Evolutionary conservation across 2,113 vertebrate genomes (phyloP).

Genomic region (Athene cunicularia): DNA sequence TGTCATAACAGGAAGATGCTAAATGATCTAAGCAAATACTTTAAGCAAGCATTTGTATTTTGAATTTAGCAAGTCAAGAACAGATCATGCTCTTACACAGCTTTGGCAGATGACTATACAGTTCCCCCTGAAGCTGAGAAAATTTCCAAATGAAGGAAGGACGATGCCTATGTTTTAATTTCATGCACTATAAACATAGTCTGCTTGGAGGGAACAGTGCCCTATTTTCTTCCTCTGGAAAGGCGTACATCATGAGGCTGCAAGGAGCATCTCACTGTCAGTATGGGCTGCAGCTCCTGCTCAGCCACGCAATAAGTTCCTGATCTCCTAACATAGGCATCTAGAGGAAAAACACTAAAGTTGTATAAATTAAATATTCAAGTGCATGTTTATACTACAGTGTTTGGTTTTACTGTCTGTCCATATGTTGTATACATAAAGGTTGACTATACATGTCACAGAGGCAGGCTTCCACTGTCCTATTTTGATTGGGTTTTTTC

Average conservation of each 20-base stretch:
- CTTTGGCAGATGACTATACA: background rate
- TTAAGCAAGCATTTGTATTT: background rate
- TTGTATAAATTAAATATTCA: background rate
- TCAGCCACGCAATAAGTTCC: background rate
- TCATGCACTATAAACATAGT: background rate
- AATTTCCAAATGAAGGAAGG: background rate
- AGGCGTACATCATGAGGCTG: background rate
- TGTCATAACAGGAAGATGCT: background rate
- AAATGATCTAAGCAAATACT: background rate
- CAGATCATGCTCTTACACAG: background rate
- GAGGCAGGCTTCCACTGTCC: background rate
- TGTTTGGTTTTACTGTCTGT: background rate
- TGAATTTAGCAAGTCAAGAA: background rate
- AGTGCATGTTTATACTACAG: background rate
- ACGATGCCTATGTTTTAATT: background rate
- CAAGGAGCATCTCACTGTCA: background rate
- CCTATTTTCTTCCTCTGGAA: background rate
- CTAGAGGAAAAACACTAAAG: background rate
- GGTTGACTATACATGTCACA: background rate
- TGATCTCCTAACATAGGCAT: background rate
- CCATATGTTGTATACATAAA: accelerated
- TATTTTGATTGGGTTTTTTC: background rate
- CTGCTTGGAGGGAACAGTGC: background rate
- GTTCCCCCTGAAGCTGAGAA: background rate
- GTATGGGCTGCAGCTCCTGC: background rate